phyloP scores from a whole-genome alignment of 2,888 invertebrate species.

The Pristionchus maxplancki region DNA sequence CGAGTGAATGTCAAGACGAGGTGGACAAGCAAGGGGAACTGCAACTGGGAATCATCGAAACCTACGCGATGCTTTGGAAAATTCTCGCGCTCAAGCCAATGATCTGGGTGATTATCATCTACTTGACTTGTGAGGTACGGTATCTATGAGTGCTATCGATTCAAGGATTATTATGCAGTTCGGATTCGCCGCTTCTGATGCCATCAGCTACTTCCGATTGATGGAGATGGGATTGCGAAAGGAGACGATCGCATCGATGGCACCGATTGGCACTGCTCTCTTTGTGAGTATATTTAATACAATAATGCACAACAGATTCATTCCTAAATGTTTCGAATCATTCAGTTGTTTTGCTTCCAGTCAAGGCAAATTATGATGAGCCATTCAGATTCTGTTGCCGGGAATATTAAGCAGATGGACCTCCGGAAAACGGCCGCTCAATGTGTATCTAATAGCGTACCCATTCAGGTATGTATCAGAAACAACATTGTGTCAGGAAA shows the following conservation, averaged over 20 bases:
- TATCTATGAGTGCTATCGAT: background rate
- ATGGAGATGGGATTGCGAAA: constrained; percentile 96
- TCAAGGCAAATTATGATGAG: no score
- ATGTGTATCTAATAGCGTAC: constrained; percentile 90
- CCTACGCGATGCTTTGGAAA: constrained; percentile 87
- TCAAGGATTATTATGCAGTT: constrained; percentile 82
- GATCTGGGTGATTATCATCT: constrained; percentile 86
- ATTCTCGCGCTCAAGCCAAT: constrained; percentile 90
- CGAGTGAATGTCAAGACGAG: no score
- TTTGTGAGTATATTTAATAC: no score
- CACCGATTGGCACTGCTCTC: constrained; percentile 93
- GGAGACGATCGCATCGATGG: constrained; percentile 92
- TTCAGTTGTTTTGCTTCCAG: no score
- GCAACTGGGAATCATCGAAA: constrained; percentile 82
- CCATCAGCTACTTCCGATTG: constrained; percentile 93
- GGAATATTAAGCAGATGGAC: constrained; percentile 89
- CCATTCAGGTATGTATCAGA: no score
- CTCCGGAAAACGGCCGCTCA: constrained; percentile 90
- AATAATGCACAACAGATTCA: no score
- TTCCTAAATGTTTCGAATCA: no score
- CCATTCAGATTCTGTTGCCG: constrained; percentile 89
- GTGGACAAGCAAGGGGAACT: no score
- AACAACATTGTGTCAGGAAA: no score
- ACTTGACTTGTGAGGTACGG: constrained; percentile 89
- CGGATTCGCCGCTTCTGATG: constrained; percentile 95